Conservation (phyloP, 2,113 vertebrate genomes). For the Corynorhinus townsendii region DNA sequence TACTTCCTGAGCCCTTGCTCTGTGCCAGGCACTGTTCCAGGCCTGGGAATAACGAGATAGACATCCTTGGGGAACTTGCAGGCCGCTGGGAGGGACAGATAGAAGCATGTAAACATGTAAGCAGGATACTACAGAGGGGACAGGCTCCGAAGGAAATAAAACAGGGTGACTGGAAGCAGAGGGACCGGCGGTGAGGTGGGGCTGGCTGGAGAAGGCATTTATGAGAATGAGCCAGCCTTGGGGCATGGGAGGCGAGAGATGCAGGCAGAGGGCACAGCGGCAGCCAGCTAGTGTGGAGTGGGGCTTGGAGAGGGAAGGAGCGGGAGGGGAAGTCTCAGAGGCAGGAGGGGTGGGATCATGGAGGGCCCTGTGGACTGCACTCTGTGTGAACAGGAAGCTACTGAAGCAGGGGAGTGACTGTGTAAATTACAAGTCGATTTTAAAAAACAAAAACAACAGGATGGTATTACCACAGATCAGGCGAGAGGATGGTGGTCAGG, state of each 20-base stretch:
- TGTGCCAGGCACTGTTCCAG: neutral
- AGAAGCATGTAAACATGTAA: neutral
- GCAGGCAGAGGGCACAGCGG: neutral
- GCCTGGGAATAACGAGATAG: neutral
- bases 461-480: neutral
- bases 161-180: neutral
- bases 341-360: neutral
- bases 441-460: neutral
- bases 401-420: neutral
- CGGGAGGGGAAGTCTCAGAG: rapidly evolving
- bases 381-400: neutral
- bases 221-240: neutral
- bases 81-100: neutral
- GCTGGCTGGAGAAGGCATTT: neutral
- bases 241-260: neutral
- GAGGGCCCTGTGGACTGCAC: neutral
- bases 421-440: neutral
- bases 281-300: neutral
- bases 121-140: neutral
- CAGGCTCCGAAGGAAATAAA: neutral
- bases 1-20: neutral
- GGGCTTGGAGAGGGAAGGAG: neutral
- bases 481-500: neutral
- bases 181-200: neutral
- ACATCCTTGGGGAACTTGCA: neutral